Evolutionary conservation across 2,888 invertebrate genomes (phyloP), one percentile per base, ranked within the genome.

Genomic region (Volucella zonaria): DNA sequence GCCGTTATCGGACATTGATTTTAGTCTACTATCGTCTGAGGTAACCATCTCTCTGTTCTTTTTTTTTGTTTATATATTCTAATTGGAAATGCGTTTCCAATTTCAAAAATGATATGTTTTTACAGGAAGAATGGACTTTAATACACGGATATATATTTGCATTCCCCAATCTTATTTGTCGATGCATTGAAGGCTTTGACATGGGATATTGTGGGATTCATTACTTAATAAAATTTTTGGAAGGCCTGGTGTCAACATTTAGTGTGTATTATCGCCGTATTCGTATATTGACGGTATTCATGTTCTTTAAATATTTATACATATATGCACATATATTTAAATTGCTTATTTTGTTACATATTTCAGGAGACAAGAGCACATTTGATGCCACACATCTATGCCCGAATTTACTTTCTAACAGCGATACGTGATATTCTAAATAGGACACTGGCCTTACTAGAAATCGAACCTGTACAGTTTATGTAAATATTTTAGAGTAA

Each of bases 101-200:
- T 52, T 54, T 4, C 51, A 42, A 38, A 15, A 58, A 0, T 10
- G 1, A 2, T 23, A 23, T 4, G 23, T 23, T 6, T 23, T 93
- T 93, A 15, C 90, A 96, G 96, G 95, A 96, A 88, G 96, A 96
- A 92, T 96, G 96, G 96, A 93, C 93, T 82, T 89, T 96, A 3
- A 90, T 96, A 52, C 95, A 93, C 89, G 95, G 94, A 85, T 95
- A 93, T 87, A 92, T 96, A 73, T 90, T 96, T 62, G 93, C 93
- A 15, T 94, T 95, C 89, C 95, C 95, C 0, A 90, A 92, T n/a
- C 88, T 95, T 11, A 89, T 96, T 49, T 92, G 92, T 14, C 93
- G 92, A 64, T 93, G 94, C 70, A 88, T 95, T 14, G 92, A 93
- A 66, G 92, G 92, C 80, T 90, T 93, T 23, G 90, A 91, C 11